Evolutionary conservation across 2,797 vertebrate species (phyloP).

Genomic region (Euthynnus affinis): DNA sequence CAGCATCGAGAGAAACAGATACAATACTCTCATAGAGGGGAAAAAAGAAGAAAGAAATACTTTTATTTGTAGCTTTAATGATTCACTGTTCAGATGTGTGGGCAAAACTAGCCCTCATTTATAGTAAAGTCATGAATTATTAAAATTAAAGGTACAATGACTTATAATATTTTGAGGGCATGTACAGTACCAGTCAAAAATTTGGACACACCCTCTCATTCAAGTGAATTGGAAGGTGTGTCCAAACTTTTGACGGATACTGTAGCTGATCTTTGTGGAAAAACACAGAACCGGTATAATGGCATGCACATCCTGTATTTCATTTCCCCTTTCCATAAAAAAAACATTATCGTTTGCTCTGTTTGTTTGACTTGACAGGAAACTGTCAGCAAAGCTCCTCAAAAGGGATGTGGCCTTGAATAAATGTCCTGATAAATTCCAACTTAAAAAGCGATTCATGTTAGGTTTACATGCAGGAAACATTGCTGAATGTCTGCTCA

Average conservation of each 20-base stretch:
- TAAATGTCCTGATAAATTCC: constrained; percentile 44
- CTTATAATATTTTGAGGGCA: constrained; percentile 1
- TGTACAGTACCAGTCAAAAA: too few relatives aligned
- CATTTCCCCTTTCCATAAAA: neutral
- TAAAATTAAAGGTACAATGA: neutral
- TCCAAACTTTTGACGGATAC: too few relatives aligned
- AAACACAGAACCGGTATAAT: constrained; percentile 1
- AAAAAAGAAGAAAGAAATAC: neutral
- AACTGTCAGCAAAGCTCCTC: constrained; percentile 42
- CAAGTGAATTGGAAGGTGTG: neutral
- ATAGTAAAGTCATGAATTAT: constrained; percentile 30
- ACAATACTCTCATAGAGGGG: neutral
- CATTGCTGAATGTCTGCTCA: constrained; percentile 16
- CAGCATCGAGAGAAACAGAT: constrained; percentile 2
- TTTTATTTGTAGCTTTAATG: constrained; percentile 9
- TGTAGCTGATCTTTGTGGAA: constrained; percentile 1
- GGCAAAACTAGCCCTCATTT: constrained; percentile 21
- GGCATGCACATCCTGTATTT: constrained; percentile 12
- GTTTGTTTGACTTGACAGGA: constrained; percentile 37
- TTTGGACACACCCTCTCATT: too few relatives aligned
- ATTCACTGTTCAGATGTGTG: constrained; percentile 6
- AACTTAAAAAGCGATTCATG: constrained; percentile 33
- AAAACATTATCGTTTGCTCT: constrained; percentile 16
- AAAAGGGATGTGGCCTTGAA: constrained; percentile 46
- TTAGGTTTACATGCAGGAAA: constrained; percentile 35